Conservation (phyloP, 2,888 invertebrate genomes). For the Sphaerophoria taeniata region DNA sequence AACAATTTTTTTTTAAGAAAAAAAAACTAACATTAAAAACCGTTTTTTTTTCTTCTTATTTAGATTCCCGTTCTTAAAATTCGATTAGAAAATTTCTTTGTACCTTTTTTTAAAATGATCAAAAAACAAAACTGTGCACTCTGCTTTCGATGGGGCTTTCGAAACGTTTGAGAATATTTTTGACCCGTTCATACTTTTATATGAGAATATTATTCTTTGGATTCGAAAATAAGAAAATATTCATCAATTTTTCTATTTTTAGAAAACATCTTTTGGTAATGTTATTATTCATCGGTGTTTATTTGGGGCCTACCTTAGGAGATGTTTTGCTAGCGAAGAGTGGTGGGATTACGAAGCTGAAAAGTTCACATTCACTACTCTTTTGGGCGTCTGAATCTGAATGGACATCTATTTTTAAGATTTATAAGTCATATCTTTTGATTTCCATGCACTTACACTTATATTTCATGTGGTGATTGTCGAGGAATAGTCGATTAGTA, state of each 20-base stretch:
- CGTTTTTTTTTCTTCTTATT: background rate
- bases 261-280: constrained; percentile 67
- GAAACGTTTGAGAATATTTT: constrained; percentile 38
- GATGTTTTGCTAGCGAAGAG: constrained; percentile 37
- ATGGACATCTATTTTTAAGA: constrained; percentile 60
- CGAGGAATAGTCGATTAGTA: constrained; percentile 7
- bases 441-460: constrained; percentile 55
- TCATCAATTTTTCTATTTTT: constrained; percentile 64
- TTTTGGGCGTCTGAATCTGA: constrained; percentile 28
- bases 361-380: constrained; percentile 31
- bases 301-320: constrained; percentile 53
- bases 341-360: constrained; percentile 14
- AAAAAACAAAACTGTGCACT: constrained; percentile 12
- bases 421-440: constrained; percentile 53
- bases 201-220: constrained; percentile 54
- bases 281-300: constrained; percentile 69
- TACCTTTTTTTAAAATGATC: constrained; percentile 46
- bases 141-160: constrained; percentile 32
- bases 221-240: constrained; percentile 63
- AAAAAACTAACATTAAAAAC: background rate
- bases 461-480: background rate
- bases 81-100: background rate
- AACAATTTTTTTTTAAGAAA: background rate
- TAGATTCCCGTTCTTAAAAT: background rate
- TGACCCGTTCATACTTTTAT: constrained; percentile 52